Conservation (phyloP, 2,888 invertebrate genomes). For the Cecidostiba fungosa region DNA sequence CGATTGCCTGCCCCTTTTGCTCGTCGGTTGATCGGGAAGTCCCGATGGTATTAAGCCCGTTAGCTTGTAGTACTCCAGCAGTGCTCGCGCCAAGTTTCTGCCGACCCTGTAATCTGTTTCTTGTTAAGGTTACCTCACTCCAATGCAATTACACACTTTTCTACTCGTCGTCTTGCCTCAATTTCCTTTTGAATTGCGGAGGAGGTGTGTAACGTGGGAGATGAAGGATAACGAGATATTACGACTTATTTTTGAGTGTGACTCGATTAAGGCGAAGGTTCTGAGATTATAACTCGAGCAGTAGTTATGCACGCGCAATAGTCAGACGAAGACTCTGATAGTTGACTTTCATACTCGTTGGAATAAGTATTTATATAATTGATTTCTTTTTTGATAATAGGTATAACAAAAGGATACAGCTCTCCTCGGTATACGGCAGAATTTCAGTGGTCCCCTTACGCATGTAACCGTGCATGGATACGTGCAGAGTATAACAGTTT, state of each 20-base stretch:
- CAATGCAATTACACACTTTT: not conserved
- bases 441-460: constrained; percentile 86
- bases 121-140: constrained; percentile 50
- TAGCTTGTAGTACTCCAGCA: constrained; percentile 90
- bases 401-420: constrained; percentile 91
- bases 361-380: not conserved
- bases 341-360: too few species aligned
- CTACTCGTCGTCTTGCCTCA: too few species aligned
- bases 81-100: constrained; percentile 88
- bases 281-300: not conserved
- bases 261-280: too few species aligned
- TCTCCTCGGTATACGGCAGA: constrained; percentile 95
- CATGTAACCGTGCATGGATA: constrained; percentile 94
- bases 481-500: constrained; percentile 94
- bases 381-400: not conserved
- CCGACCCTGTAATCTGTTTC: constrained; percentile 88
- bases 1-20: constrained; percentile 76
- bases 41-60: constrained; percentile 85
- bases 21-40: constrained; percentile 77
- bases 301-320: constrained; percentile 68
- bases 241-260: too few species aligned
- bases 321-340: constrained; percentile 72
- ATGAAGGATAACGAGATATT: too few species aligned
- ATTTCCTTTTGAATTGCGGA: too few species aligned
- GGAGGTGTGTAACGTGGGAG: too few species aligned